Evolutionary conservation across 1,140 invertebrate genomes (phyloP), one percentile per base, ranked within the genome.

Genomic region (Antheraea mylitta): DNA sequence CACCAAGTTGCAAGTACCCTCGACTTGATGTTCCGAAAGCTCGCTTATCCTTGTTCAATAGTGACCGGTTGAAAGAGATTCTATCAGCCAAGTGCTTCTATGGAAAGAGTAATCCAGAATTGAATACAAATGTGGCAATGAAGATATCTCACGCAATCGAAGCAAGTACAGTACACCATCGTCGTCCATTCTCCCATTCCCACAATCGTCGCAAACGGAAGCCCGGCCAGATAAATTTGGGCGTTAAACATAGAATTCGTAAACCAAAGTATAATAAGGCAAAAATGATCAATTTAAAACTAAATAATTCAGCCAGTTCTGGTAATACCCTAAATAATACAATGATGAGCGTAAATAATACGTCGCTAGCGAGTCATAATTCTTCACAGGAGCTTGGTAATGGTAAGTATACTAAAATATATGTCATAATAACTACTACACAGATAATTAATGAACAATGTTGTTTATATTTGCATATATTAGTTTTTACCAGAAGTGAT

Each of bases 71-170:
- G 0, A 92, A 89, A 77, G 85, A 91, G 70, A 90, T 92, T 18
- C 77, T 94, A 0, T 87, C 93, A 1, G 85, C 92, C 0, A 93
- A 93, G 71, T 91, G 89, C 18, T 94, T 94, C 74, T 94, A 94
- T 78, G 89, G 93, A 0, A 94, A 93, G 82, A 76, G 76, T 5
- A 89, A 89, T 30, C 85, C 85, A n/a, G 90, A 89, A 48, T 61
- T 92, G 11, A 90, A 92, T 69, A 77, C 77, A 7, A 90, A 61
- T 64, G 76, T 92, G 9, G 71, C 81, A n/a, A 77, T 76, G 0
- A 92, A 87, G 58, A 76, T 92, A 36, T 87, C 86, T 3, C 80
- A 80, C 58, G 86, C 83, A 36, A 90, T 91, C 11, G 83, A 86
- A 80, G 77, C 68, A 5, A 81, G 76, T 4, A 78, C 68, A 7